A percentile compares a stretch with the other conserved stretches of the same genome.
Conservation (phyloP, 2,797 vertebrate species). For the Hydrophis major region DNA sequence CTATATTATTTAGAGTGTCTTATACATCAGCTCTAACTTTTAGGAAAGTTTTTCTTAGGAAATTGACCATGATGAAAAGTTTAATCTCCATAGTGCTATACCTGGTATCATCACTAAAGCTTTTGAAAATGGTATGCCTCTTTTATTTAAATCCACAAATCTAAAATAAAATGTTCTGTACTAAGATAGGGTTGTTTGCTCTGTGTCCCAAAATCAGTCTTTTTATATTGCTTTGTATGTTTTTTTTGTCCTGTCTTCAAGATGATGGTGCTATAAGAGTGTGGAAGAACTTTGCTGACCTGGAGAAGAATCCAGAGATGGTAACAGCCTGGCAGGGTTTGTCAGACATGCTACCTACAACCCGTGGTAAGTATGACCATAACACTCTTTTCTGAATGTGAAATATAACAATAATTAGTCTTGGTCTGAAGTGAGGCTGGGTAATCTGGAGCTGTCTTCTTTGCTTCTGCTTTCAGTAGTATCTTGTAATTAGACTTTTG, state of each 20-base stretch:
- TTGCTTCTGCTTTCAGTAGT: slow-evolving; percentile 14
- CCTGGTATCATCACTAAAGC: not conserved
- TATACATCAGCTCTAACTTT: not conserved
- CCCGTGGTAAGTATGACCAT: slow-evolving; percentile 79
- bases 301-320: slow-evolving; percentile 97
- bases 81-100: not conserved
- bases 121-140: not conserved
- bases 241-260: slow-evolving; percentile 48
- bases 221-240: not conserved
- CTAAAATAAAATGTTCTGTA: not conserved
- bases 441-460: slow-evolving; percentile 35
- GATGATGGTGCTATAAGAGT: slow-evolving; percentile 93
- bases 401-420: not conserved
- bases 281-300: slow-evolving; percentile 97
- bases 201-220: rapidly evolving
- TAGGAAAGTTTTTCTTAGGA: not conserved
- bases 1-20: not conserved
- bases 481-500: slow-evolving; percentile 41
- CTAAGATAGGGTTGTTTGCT: not conserved
- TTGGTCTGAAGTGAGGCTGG: not conserved
- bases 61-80: not conserved
- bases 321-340: slow-evolving; percentile 97
- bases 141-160: not conserved
- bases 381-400: not conserved
- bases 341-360: slow-evolving; percentile 96